Evolutionary conservation across 2,797 vertebrate genomes (phyloP), one percentile per base, ranked within the genome.

Genomic region (Brachyalestes nurse): DNA sequence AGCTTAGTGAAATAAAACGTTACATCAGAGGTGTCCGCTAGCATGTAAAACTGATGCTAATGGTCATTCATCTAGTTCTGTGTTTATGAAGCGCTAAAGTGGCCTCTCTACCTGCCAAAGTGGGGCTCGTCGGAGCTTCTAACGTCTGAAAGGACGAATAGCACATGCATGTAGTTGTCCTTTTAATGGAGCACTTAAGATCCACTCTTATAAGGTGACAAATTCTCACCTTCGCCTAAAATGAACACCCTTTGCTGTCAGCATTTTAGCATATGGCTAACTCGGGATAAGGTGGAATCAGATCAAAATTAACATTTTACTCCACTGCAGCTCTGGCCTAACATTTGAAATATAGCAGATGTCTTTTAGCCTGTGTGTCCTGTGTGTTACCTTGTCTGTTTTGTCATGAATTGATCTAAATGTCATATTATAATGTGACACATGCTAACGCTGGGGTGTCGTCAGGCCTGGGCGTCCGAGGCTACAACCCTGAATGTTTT

Each of bases 31-130:
- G 60, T 72, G 80, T 66, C 42, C 16, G 34, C 25, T 58, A 49
- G 75, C 60, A 82, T 72, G 71, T 72, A 72, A 77, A 82, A 77
- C 19, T 72, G 49, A 77, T 47, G 70, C 70, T 66, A 77, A 72
- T 77, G 75, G 49, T 38, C 62, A 66, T 77, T 77, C 28, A 82
- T 77, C 75, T 72, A 72, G 61, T 23, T 23, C 58, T 47, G 70
- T 62, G 12, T 77, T 77, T 77, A 66, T 45, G 76, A 72, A 66
- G 80, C n/a, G 45, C 57, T 45, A 40, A 76, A 76, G 74, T 51
- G 61, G 47, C 23, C 38, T 71, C 28, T 28, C 58, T 57, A 64
- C 16, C 10, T 25, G 58, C 74, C 6, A 77, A 53, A 34, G 14
- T 45, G 23, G 45, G 57, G 60, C 60, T 38, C 4, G 21, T 23